Conservation (phyloP, 2,797 vertebrate species). For the Petrocephalus schoutedeni region DNA sequence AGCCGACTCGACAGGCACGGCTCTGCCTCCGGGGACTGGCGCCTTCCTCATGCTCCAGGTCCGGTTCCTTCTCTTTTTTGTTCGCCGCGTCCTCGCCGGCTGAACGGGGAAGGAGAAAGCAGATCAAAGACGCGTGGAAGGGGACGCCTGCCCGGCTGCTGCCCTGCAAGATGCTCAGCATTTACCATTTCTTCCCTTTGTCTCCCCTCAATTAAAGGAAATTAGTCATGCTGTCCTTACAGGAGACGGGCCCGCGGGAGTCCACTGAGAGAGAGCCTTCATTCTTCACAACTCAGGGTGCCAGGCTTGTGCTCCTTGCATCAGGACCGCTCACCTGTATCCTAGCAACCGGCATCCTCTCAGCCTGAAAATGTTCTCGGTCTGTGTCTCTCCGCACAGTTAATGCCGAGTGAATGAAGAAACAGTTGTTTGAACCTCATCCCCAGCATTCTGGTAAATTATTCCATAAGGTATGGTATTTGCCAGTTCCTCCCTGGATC, state of each 20-base stretch:
- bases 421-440: constrained; percentile 45
- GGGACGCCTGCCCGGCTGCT: neutral
- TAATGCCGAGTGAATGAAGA: constrained; percentile 56
- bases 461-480: neutral
- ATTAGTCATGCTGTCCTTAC: constrained; percentile 63
- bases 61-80: neutral
- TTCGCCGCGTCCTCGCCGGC: neutral
- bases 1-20: neutral
- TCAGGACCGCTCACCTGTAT: constrained; percentile 73
- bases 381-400: constrained; percentile 13
- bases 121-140: neutral
- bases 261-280: constrained; percentile 37
- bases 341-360: constrained; percentile 73
- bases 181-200: constrained; percentile 31
- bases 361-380: constrained; percentile 43
- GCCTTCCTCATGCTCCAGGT: neutral
- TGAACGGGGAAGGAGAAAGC: neutral
- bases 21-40: neutral
- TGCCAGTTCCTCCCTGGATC: neutral
- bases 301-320: constrained; percentile 57
- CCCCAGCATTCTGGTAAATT: constrained; percentile 1
- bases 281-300: constrained; percentile 47
- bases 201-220: constrained; percentile 63
- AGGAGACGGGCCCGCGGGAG: constrained; percentile 55
- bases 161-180: constrained; percentile 17